Evolutionary conservation across 2,888 invertebrate genomes (phyloP).

Genomic region (Conomelus anceps): DNA sequence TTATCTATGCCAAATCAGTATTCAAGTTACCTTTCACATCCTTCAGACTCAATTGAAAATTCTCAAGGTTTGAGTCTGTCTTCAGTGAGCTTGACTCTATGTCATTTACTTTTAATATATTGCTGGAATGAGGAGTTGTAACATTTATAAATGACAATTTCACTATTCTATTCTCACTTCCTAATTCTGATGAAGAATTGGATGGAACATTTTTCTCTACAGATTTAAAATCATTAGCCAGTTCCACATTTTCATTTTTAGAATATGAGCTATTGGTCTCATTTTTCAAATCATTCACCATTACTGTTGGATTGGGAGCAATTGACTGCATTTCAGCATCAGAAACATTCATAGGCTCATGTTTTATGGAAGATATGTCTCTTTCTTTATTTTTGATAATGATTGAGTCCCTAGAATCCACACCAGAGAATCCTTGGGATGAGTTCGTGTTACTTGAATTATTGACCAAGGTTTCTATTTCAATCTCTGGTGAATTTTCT

Average conservation of each 20-base stretch:
- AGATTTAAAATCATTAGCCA: neutral
- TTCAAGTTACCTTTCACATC: neutral
- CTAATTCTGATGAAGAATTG: neutral
- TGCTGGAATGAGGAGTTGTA: neutral
- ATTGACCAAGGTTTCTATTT: no score
- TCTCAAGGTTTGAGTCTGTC: neutral
- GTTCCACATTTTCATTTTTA: neutral
- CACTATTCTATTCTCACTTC: no score
- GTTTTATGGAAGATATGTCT: neutral
- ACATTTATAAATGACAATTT: no score
- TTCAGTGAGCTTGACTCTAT: neutral
- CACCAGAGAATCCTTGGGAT: neutral
- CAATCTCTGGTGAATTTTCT: neutral
- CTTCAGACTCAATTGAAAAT: neutral
- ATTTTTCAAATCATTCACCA: neutral
- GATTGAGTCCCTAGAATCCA: neutral
- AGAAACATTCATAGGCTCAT: neutral
- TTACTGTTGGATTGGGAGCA: neutral
- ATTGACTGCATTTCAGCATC: neutral
- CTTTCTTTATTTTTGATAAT: neutral
- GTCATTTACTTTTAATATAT: neutral
- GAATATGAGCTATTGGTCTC: neutral
- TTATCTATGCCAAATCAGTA: no score
- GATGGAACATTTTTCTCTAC: neutral
- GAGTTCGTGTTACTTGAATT: no score